phyloP scores from a whole-genome alignment of 2,797 vertebrate species.

The Myotis planiceps region DNA sequence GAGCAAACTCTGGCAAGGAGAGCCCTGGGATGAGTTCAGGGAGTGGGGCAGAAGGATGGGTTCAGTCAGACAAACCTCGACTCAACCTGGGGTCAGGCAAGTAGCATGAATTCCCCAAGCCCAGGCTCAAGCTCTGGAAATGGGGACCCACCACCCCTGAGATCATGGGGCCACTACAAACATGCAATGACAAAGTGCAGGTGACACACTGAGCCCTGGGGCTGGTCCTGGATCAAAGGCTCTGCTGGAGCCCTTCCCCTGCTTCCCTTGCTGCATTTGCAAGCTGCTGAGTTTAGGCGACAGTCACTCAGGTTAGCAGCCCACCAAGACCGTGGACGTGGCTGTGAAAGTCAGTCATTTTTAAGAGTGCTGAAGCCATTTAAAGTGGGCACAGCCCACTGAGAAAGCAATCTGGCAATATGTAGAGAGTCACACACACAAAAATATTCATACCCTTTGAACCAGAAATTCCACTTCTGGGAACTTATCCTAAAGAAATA shows the following conservation, averaged over 20 bases:
- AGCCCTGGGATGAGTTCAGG: background rate
- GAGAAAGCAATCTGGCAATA: slow-evolving; percentile 15
- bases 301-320: slow-evolving; percentile 23
- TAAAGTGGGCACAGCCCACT: background rate
- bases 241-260: background rate
- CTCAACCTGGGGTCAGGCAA: background rate
- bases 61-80: background rate
- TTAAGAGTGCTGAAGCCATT: background rate
- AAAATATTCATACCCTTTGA: slow-evolving; percentile 62
- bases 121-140: background rate
- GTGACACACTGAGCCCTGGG: background rate
- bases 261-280: background rate
- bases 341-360: slow-evolving; percentile 12
- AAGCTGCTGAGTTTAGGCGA: background rate
- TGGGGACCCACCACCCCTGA: background rate
- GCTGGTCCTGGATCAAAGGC: background rate
- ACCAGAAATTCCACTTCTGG: slow-evolving; percentile 67
- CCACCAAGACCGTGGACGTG: background rate
- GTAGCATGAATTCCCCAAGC: background rate
- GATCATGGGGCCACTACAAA: background rate
- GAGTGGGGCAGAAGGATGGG: background rate
- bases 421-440: background rate
- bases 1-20: background rate
- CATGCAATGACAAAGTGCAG: background rate
- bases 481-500: slow-evolving; percentile 75